Conservation (phyloP, 1,140 invertebrate species). For the Drosophila nigrodunni region DNA sequence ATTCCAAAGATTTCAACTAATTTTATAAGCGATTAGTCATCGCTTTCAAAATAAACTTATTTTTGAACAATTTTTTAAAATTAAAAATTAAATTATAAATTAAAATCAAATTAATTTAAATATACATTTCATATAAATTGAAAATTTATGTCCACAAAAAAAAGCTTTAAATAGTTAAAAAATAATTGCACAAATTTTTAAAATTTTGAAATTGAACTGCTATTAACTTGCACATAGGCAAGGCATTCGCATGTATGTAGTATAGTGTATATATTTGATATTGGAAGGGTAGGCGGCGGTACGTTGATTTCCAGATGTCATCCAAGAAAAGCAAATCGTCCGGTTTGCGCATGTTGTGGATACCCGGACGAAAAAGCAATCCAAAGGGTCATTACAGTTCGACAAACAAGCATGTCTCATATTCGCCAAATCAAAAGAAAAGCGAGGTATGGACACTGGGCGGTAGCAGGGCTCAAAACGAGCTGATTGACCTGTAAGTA, state of each 20-base stretch:
- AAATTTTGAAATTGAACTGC: no score
- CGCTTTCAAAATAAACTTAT: no score
- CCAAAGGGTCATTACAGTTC: conserved; percentile 71
- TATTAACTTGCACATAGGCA: no score
- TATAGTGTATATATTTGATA: conserved; percentile 25
- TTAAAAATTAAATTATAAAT: no score
- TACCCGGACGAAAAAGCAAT: conserved; percentile 76
- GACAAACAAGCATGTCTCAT: conserved; percentile 70
- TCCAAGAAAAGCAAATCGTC: conserved; percentile 72
- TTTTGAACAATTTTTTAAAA: no score
- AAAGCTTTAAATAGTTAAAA: no score
- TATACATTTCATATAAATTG: no score
- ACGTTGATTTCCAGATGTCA: conserved; percentile 70
- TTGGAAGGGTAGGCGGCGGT: conserved; percentile 1
- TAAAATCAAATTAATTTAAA: no score
- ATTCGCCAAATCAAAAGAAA: conserved; percentile 72
- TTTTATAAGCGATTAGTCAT: no score
- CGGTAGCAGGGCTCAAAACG: conserved; percentile 73
- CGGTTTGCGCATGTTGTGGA: conserved; percentile 79
- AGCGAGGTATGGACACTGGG: conserved; percentile 80
- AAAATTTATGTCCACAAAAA: no score
- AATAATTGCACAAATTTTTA: no score
- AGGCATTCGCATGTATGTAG: neutral
- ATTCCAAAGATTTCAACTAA: no score
- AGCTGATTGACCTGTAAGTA: conserved; percentile 78